Evolutionary conservation across 2,113 vertebrate species (phyloP).

Genomic region (Oreochromis niloticus): DNA sequence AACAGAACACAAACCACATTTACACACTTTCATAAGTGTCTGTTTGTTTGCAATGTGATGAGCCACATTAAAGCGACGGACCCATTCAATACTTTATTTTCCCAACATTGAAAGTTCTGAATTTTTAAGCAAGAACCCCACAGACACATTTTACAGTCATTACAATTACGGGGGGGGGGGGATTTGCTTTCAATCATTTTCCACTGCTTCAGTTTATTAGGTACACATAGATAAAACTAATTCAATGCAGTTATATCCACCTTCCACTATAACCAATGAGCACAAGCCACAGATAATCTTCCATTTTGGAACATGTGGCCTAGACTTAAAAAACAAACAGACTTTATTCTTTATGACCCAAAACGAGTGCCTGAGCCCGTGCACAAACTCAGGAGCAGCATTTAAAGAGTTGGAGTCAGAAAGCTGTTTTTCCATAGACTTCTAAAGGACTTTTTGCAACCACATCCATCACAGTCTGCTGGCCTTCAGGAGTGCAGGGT

Average conservation of each 20-base stretch:
- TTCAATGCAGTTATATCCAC: background rate
- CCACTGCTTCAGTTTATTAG: no score
- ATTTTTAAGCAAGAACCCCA: background rate
- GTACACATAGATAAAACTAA: rapidly evolving
- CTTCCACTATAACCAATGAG: background rate
- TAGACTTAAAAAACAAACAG: background rate
- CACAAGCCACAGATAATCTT: background rate
- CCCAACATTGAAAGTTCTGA: rapidly evolving
- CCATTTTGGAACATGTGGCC: background rate
- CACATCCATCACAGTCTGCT: background rate
- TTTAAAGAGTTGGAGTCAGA: background rate
- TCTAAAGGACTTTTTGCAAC: background rate
- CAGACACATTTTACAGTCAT: background rate
- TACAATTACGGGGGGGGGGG: background rate
- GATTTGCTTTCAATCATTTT: no score
- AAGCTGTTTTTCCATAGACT: background rate
- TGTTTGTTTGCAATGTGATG: background rate
- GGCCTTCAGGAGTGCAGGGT: background rate
- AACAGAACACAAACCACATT: background rate
- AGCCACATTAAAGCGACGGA: background rate
- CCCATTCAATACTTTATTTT: background rate
- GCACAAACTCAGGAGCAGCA: background rate
- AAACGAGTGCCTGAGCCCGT: rapidly evolving
- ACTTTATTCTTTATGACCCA: background rate
- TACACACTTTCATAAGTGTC: background rate